These are phyloP conservation scores for Mycalesis mineus DNA, from an alignment of 2,888 invertebrate species.

Conservation along the genomic window DNA sequence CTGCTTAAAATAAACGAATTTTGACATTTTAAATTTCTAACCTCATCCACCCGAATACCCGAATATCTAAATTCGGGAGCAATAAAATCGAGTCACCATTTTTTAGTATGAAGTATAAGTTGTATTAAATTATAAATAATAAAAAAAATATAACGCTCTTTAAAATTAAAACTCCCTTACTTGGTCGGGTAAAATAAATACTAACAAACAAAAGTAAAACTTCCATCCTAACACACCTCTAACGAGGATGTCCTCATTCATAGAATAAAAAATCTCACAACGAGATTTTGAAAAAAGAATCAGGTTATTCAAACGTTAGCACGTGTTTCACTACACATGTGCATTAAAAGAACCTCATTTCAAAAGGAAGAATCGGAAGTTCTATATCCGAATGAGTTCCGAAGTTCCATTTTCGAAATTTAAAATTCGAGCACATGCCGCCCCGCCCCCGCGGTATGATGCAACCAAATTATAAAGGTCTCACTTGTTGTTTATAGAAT, in stretches of 20 bases:
- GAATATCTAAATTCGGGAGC: too few species aligned
- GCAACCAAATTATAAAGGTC: constrained; percentile 32
- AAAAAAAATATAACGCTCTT: too few species aligned
- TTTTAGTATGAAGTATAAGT: too few species aligned
- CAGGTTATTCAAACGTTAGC: constrained; percentile 45
- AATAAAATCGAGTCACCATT: too few species aligned
- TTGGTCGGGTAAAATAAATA: not conserved
- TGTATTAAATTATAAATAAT: too few species aligned
- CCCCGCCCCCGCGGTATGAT: constrained; percentile 37
- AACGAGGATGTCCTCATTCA: constrained; percentile 6
- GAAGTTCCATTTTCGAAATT: constrained; percentile 40
- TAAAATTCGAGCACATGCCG: constrained; percentile 40
- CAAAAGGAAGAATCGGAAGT: constrained; percentile 59
- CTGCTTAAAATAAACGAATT: too few species aligned
- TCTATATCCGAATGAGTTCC: constrained; percentile 44
- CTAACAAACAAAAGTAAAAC: not conserved
- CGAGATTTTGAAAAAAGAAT: constrained; percentile 40
- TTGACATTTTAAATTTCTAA: too few species aligned
- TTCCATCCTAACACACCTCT: constrained; percentile 21
- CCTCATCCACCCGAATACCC: too few species aligned
- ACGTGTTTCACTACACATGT: constrained; percentile 55
- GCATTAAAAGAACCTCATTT: constrained; percentile 42
- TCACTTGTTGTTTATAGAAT: constrained; percentile 25
- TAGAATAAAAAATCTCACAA: constrained; percentile 31
- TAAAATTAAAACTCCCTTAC: too few species aligned